phyloP scores from a whole-genome alignment of 2,888 invertebrate genomes.

The Deilephila elpenor region DNA sequence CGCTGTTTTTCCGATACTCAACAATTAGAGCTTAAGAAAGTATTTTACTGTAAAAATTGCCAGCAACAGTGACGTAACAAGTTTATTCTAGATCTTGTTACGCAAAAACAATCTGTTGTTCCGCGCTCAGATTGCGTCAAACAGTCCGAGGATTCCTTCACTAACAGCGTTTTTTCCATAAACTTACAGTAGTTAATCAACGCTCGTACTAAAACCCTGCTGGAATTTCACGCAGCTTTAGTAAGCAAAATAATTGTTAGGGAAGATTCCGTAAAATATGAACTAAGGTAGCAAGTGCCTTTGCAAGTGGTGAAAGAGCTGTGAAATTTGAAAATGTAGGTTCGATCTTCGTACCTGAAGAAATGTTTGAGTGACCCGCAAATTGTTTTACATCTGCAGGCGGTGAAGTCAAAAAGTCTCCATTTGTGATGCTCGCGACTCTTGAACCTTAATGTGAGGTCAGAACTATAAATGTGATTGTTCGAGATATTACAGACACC shows the following conservation, averaged over 20 bases:
- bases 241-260: not conserved
- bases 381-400: too few species aligned
- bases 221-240: not conserved
- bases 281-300: not conserved
- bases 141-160: slow-evolving; percentile 28
- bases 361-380: too few species aligned
- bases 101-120: slow-evolving; percentile 29
- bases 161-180: slow-evolving; percentile 33
- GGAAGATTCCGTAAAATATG: slow-evolving; percentile 10
- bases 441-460: too few species aligned
- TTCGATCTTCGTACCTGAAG: too few species aligned
- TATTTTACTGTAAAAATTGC: not conserved
- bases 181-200: slow-evolving; percentile 51
- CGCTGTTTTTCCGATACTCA: not conserved
- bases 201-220: slow-evolving; percentile 50
- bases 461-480: too few species aligned
- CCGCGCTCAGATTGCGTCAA: slow-evolving; percentile 6
- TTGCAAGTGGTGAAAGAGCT: too few species aligned
- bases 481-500: too few species aligned
- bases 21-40: not conserved
- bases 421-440: too few species aligned
- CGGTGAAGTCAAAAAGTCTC: too few species aligned
- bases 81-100: slow-evolving; percentile 26
- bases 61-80: not conserved
- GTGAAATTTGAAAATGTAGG: too few species aligned